Evolutionary conservation across 1,140 invertebrate species (phyloP).

Genomic region (roundworm (Caenorhabditis elegans)): DNA sequence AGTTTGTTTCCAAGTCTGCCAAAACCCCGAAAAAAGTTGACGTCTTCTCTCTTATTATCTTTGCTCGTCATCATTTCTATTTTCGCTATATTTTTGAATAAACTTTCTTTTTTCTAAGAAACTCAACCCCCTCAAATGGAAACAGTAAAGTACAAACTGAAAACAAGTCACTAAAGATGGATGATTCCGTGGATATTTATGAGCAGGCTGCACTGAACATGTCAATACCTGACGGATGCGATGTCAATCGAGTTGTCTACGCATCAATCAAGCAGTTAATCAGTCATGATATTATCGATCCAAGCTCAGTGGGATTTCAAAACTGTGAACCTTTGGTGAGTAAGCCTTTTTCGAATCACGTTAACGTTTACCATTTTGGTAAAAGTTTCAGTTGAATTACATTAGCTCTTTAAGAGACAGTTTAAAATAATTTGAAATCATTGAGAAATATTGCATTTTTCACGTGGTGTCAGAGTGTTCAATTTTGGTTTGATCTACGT

Average conservation of each 20-base stretch:
- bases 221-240: constrained; percentile 11
- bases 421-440: too few relatives aligned
- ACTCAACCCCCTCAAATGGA: not conserved
- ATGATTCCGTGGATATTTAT: constrained; percentile 16
- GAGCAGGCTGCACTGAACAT: constrained; percentile 11
- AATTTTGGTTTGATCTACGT: too few relatives aligned
- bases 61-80: not conserved
- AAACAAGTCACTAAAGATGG: not conserved
- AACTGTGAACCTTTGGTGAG: constrained; percentile 9
- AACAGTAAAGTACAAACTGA: too few relatives aligned
- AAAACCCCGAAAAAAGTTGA: not conserved
- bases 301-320: not conserved
- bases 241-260: not conserved
- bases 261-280: not conserved
- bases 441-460: too few relatives aligned
- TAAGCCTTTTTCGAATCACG: too few relatives aligned
- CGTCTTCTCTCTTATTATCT: constrained; percentile 1
- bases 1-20: not conserved
- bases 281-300: constrained; percentile 17
- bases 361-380: too few relatives aligned
- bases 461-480: too few relatives aligned
- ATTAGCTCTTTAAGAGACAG: too few relatives aligned
- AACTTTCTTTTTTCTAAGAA: not conserved
- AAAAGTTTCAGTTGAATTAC: too few relatives aligned
- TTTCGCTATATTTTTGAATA: not conserved